Conservation (phyloP, 1,140 invertebrate genomes). For the Aphelinus certus region DNA sequence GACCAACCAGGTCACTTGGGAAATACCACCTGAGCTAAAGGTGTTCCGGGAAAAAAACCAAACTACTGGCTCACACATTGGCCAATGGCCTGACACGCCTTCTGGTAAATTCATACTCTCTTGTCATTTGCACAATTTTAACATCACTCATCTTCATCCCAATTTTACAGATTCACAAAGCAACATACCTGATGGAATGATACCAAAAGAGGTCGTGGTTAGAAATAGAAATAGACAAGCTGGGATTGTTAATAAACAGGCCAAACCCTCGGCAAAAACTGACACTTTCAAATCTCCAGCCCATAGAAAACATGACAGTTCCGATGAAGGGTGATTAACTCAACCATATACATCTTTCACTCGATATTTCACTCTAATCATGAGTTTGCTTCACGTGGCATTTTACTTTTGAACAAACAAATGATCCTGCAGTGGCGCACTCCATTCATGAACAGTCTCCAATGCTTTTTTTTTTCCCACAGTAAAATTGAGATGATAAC, state of each 20-base stretch:
- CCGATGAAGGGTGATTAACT: constrained; percentile 65
- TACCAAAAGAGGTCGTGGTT: constrained; percentile 61
- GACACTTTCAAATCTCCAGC: constrained; percentile 27
- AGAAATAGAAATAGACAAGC: constrained; percentile 58
- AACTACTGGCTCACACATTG: constrained; percentile 45
- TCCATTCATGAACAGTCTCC: neutral
- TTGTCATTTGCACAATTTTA: neutral
- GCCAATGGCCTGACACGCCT: constrained; percentile 48
- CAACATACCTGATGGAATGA: constrained; percentile 63
- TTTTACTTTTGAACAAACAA: constrained; percentile 9
- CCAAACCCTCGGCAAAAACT: constrained; percentile 33
- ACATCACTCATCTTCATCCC: neutral
- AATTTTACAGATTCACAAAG: constrained; percentile 53
- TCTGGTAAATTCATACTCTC: constrained; percentile 38
- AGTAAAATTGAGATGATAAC: constrained; percentile 73
- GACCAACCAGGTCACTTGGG: constrained; percentile 80
- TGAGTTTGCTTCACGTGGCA: too few species aligned
- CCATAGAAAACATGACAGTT: constrained; percentile 54
- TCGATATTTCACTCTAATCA: neutral
- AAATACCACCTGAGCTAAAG: constrained; percentile 71
- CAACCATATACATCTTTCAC: neutral
- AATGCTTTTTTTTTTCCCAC: constrained; percentile 38
- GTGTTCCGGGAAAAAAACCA: constrained; percentile 48
- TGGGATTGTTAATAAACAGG: constrained; percentile 41
- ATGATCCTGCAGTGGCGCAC: neutral